Conservation (phyloP, 2,797 vertebrate genomes). For the Sebastolobus altivelis region DNA sequence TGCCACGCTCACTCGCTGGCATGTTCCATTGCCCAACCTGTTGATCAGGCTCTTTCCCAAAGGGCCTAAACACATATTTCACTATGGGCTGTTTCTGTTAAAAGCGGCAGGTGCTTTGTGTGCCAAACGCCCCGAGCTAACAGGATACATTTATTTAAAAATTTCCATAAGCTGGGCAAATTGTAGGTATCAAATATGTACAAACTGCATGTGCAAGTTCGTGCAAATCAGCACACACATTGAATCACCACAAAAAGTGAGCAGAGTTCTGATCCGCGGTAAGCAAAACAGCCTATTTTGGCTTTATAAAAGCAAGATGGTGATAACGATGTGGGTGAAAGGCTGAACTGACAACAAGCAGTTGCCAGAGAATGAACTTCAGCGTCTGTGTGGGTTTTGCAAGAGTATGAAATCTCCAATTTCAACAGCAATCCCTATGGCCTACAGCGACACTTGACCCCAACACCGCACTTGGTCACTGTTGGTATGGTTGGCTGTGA, state of each 20-base stretch:
- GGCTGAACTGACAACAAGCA: constrained; percentile 27
- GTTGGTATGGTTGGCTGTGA: constrained; percentile 38
- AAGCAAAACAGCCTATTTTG: constrained; percentile 12
- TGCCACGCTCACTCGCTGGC: constrained; percentile 48
- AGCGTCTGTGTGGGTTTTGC: constrained; percentile 64
- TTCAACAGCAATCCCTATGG: constrained; percentile 69
- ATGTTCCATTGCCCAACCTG: constrained; percentile 72
- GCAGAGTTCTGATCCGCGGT: not conserved
- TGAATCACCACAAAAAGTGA: not conserved
- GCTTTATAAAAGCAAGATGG: constrained; percentile 37
- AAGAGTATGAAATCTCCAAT: constrained; percentile 73
- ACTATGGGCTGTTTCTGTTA: constrained; percentile 39
- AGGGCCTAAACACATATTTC: constrained; percentile 51
- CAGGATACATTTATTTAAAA: constrained; percentile 27
- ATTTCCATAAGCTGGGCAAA: not conserved
- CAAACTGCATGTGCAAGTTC: constrained; percentile 16
- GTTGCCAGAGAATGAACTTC: constrained; percentile 41
- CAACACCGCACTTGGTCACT: constrained; percentile 42
- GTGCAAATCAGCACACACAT: constrained; percentile 8
- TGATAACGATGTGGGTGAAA: constrained; percentile 54
- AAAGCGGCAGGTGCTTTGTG: constrained; percentile 22
- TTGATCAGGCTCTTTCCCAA: constrained; percentile 69
- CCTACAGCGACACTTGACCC: constrained; percentile 62
- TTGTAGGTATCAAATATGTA: not conserved
- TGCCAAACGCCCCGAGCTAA: constrained; percentile 43